These are phyloP conservation scores for Lepidostoma basale DNA, from an alignment of 1,140 invertebrate genomes.

Conservation along the genomic window DNA sequence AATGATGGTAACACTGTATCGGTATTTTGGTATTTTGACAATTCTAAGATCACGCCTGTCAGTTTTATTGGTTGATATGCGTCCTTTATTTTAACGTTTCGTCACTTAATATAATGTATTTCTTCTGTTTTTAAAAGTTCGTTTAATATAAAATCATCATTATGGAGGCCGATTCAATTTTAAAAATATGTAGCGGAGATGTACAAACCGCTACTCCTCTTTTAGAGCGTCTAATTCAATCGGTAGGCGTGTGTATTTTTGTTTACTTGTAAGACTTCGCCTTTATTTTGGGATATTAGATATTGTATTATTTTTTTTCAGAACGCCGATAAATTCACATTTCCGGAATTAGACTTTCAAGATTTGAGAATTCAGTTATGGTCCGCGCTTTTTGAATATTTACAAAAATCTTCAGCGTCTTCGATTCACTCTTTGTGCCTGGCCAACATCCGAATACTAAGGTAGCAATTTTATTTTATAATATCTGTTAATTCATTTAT, in stretches of 20 bases:
- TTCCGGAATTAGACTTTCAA: constrained; percentile 52
- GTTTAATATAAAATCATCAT: no score
- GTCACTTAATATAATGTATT: neutral
- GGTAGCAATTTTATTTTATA: constrained; percentile 46
- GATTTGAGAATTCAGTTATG: constrained; percentile 53
- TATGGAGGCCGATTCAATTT: constrained; percentile 31
- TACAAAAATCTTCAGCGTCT: constrained; percentile 50
- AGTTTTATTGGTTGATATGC: no score
- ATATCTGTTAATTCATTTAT: neutral
- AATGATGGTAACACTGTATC: no score
- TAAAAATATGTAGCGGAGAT: constrained; percentile 21
- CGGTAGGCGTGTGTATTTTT: constrained; percentile 20
- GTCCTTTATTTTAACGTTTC: no score
- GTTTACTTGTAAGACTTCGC: constrained; percentile 16
- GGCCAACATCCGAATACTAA: constrained; percentile 53
- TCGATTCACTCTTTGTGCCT: constrained; percentile 53
- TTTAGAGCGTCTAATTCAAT: constrained; percentile 32
- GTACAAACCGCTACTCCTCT: neutral
- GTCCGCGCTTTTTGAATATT: constrained; percentile 55
- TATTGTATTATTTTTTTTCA: constrained; percentile 47
- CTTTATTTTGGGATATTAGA: neutral
- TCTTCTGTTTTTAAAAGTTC: no score
- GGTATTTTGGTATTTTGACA: no score
- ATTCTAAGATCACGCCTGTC: neutral
- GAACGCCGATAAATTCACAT: constrained; percentile 55